Evolutionary conservation across 2,113 vertebrate species (phyloP).

Genomic region (Gyps fulvus): DNA sequence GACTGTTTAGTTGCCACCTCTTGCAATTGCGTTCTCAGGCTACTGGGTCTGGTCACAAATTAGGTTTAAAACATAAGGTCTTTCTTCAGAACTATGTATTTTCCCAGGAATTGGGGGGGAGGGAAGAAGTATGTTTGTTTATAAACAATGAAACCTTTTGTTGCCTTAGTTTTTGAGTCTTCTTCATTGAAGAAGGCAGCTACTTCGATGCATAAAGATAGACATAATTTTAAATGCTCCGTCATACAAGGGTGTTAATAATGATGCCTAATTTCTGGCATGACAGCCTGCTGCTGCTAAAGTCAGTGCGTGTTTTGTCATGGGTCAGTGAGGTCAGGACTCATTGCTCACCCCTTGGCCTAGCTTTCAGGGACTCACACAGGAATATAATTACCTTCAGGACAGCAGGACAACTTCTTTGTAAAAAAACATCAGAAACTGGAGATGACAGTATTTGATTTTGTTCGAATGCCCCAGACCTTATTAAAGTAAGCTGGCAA

Average conservation of each 20-base stretch:
- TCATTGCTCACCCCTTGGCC: neutral
- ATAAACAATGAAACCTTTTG: neutral
- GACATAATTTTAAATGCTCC: neutral
- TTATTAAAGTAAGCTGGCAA: neutral
- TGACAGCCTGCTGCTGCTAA: neutral
- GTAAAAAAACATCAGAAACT: neutral
- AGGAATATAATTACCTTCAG: neutral
- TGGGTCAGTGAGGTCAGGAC: neutral
- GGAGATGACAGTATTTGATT: neutral
- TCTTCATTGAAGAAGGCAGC: neutral
- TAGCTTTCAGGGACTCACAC: neutral
- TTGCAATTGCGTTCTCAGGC: neutral
- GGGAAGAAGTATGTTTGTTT: neutral
- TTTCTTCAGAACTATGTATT: neutral
- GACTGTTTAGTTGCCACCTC: neutral
- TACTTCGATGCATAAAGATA: neutral
- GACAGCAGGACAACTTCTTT: neutral
- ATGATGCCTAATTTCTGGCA: neutral
- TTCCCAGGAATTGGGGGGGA: neutral
- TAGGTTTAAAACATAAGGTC: neutral
- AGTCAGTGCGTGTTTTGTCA: neutral
- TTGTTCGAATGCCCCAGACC: neutral
- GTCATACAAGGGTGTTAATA: neutral
- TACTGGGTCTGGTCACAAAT: neutral
- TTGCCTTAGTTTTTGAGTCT: neutral